A percentile compares a stretch with the other conserved stretches of the same genome.
These are phyloP conservation scores for Hydraecia micacea DNA, from an alignment of 2,888 invertebrate genomes.

Conservation along the genomic window DNA sequence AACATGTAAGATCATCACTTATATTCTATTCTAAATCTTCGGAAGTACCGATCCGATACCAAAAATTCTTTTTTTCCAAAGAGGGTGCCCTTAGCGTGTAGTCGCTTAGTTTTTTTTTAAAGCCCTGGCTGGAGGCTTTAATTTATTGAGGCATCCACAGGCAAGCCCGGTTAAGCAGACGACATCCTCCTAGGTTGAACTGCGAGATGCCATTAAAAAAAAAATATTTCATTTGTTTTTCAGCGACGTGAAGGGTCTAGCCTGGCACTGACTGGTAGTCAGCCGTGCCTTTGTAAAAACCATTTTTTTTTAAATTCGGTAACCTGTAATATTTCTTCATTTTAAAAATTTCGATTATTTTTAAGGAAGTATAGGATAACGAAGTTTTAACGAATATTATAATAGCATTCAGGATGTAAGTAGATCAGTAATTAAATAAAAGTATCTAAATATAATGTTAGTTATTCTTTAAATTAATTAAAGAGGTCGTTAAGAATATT, in stretches of 20 bases:
- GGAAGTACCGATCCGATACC: too few species aligned
- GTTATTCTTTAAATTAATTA: slow-evolving; percentile 12
- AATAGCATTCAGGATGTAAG: background rate
- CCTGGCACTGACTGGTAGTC: background rate
- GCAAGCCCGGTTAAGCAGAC: too few species aligned
- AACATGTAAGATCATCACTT: too few species aligned
- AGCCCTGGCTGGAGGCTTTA: too few species aligned
- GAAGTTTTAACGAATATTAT: slow-evolving; percentile 16
- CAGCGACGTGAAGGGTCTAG: background rate
- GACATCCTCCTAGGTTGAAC: too few species aligned
- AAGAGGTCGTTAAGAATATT: slow-evolving; percentile 25
- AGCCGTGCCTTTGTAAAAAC: background rate
- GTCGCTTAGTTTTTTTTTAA: too few species aligned
- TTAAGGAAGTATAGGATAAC: background rate
- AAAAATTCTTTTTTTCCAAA: too few species aligned
- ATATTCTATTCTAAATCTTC: too few species aligned
- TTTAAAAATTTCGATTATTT: background rate
- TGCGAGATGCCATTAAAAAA: too few species aligned
- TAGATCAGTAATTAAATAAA: slow-evolving; percentile 9
- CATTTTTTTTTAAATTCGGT: too few species aligned
- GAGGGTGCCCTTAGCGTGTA: too few species aligned
- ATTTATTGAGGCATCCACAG: too few species aligned
- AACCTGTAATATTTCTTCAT: background rate
- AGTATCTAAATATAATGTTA: background rate
- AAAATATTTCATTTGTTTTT: background rate